phyloP scores from a whole-genome alignment of 1,140 invertebrate genomes.

The Aphaenogaster rudis region DNA sequence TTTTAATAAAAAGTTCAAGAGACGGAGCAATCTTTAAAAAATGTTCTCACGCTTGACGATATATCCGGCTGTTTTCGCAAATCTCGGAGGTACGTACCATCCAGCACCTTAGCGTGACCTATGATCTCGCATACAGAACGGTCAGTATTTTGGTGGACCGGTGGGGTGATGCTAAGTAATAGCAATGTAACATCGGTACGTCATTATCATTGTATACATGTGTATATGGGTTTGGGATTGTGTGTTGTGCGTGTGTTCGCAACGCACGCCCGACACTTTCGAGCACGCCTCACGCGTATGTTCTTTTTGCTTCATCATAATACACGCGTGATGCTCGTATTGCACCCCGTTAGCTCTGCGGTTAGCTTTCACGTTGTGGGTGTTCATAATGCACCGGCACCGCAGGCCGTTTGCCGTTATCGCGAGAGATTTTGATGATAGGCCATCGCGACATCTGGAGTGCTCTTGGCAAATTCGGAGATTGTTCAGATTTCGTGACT shows the following conservation, averaged over 20 bases:
- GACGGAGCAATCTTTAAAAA: not conserved
- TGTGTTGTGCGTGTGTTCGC: not conserved
- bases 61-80: conserved; percentile 2
- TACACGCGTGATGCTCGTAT: conserved; percentile 54
- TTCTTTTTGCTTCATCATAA: conserved; percentile 61
- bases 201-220: conserved; percentile 63
- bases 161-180: conserved; percentile 71
- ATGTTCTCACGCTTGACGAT: conserved; percentile 42
- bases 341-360: conserved; percentile 58
- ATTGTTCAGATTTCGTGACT: conserved; percentile 13
- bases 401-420: conserved; percentile 46
- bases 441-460: conserved; percentile 36
- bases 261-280: conserved; percentile 56
- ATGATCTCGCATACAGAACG: conserved; percentile 40
- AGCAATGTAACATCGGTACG: conserved; percentile 69
- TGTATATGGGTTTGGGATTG: not conserved
- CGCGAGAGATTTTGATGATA: conserved; percentile 51
- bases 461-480: conserved; percentile 24
- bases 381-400: conserved; percentile 54
- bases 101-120: conserved; percentile 37
- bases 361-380: conserved; percentile 56
- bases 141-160: conserved; percentile 34
- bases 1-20: not conserved
- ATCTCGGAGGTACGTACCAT: conserved; percentile 4
- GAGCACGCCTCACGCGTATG: conserved; percentile 46